These are phyloP conservation scores for Sorex araneus DNA, from an alignment of 2,113 vertebrate species.

Conservation along the genomic window DNA sequence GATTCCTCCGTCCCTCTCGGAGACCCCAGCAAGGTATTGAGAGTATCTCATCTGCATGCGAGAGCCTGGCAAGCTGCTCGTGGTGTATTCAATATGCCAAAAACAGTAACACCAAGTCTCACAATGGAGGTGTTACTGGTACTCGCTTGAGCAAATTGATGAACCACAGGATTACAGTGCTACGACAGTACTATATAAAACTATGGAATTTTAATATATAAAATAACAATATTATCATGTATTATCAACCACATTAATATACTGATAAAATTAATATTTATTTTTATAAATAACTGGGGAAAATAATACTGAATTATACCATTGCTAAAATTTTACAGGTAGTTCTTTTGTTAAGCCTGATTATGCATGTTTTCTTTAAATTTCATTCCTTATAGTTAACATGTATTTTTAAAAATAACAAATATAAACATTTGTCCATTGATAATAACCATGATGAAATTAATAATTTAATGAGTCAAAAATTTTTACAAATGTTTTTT, in stretches of 20 bases:
- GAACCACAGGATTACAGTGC: too few relatives aligned
- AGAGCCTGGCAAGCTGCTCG: too few relatives aligned
- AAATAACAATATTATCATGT: too few relatives aligned
- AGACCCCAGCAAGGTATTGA: too few relatives aligned
- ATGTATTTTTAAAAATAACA: slow-evolving; percentile 72
- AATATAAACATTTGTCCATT: slow-evolving; percentile 83
- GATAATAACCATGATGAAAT: slow-evolving; percentile 79
- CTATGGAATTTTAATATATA: too few relatives aligned
- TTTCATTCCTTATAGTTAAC: slow-evolving; percentile 76
- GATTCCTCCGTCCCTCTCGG: too few relatives aligned
- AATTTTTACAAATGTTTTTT: slow-evolving; percentile 69
- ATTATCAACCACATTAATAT: too few relatives aligned
- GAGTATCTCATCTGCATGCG: too few relatives aligned
- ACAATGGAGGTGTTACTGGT: too few relatives aligned
- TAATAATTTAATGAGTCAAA: slow-evolving; percentile 82
- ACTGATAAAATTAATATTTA: slow-evolving; percentile 66
- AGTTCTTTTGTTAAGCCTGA: slow-evolving; percentile 81
- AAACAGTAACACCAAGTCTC: too few relatives aligned
- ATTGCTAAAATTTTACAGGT: slow-evolving; percentile 80
- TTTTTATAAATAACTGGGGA: slow-evolving; percentile 74
- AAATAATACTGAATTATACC: slow-evolving; percentile 81
- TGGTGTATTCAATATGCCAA: too few relatives aligned
- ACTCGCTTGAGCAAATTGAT: too few relatives aligned
- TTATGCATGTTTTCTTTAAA: slow-evolving; percentile 84
- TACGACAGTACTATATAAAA: slow-evolving; percentile 21